Evolutionary conservation across 2,113 vertebrate genomes (phyloP).

Genomic region (Saccopteryx bilineata): DNA sequence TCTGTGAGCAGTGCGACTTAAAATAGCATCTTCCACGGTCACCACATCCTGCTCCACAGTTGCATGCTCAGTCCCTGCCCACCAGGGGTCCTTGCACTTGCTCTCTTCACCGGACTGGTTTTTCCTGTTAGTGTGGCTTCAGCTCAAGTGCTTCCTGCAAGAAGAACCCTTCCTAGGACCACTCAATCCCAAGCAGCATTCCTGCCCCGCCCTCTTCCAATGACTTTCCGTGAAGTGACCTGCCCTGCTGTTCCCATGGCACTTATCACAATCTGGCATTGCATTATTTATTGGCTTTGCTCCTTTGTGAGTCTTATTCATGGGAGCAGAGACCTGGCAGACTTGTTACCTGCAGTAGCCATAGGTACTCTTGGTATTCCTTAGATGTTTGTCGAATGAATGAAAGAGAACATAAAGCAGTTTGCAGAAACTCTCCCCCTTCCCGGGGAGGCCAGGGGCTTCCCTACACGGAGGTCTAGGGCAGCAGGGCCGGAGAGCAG

Average conservation of each 20-base stretch:
- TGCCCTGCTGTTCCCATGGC: neutral
- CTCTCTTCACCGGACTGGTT: neutral
- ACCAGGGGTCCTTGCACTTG: neutral
- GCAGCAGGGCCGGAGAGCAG: neutral
- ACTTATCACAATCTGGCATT: neutral
- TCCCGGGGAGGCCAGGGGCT: neutral
- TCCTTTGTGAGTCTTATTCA: neutral
- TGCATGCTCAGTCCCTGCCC: no score
- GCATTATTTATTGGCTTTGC: neutral
- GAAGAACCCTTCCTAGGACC: neutral
- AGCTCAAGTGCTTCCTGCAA: neutral
- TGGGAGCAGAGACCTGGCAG: neutral
- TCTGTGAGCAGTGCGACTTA: fast-evolving
- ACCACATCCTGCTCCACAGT: no score
- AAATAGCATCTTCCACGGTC: fast-evolving
- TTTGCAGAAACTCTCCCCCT: neutral
- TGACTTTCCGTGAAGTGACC: neutral
- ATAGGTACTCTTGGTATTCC: neutral
- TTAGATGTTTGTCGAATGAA: neutral
- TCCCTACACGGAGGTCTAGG: neutral
- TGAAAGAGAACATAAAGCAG: neutral
- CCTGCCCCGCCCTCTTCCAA: fast-evolving
- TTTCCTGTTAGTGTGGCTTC: neutral
- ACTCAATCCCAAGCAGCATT: neutral
- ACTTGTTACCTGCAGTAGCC: neutral